Conservation (phyloP, 2,113 vertebrate species). For the Mustelus asterias region DNA sequence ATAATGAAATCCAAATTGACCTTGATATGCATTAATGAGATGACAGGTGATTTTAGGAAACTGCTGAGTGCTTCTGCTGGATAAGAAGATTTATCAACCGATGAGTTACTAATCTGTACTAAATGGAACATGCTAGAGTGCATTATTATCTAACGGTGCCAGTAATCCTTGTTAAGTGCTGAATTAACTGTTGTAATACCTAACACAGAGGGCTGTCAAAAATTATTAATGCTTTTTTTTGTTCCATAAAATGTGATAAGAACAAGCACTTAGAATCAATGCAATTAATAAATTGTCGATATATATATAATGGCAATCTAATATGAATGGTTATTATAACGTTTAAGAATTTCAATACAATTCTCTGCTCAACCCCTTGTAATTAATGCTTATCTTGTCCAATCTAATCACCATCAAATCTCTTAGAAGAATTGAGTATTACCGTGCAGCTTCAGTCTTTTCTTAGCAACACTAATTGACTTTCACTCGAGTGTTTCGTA, state of each 20-base stretch:
- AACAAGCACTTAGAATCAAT: neutral
- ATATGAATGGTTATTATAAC: neutral
- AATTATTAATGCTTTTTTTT: conserved; percentile 1
- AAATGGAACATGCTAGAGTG: neutral
- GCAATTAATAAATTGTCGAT: neutral
- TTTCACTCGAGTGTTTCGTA: neutral
- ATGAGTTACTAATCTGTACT: conserved; percentile 40
- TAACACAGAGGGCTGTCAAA: neutral
- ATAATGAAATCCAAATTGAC: conserved; percentile 37
- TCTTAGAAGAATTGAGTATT: neutral
- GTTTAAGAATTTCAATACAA: neutral
- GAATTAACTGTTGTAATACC: conserved; percentile 21
- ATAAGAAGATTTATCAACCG: conserved; percentile 48
- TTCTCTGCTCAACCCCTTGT: neutral
- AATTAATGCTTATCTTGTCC: neutral
- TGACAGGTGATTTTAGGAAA: conserved; percentile 40
- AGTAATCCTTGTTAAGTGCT: conserved; percentile 26
- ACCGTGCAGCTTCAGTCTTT: neutral
- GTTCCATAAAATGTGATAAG: neutral
- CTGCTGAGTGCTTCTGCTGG: conserved; percentile 43
- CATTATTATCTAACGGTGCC: neutral
- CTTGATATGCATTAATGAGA: conserved; percentile 41
- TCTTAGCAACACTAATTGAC: neutral
- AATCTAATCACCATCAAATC: neutral
- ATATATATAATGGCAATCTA: neutral